Conservation (phyloP, 2,888 invertebrate species). For the Calliopum simillimum region DNA sequence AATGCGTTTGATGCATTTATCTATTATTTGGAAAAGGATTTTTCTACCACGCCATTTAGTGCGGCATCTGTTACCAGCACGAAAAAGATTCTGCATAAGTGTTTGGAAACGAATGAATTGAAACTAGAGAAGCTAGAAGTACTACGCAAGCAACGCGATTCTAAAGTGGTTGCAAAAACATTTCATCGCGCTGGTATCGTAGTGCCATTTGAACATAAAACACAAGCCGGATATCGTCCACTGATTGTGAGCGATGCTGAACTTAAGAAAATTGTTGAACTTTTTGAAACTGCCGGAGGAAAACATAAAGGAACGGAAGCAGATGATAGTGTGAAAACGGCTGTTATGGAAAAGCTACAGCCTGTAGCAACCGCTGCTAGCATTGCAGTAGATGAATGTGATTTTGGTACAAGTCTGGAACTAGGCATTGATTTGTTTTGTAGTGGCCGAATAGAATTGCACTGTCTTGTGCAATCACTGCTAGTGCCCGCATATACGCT, state of each 20-base stretch:
- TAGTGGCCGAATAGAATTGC: conserved; percentile 77
- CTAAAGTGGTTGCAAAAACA: conserved; percentile 75
- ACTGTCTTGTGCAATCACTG: conserved; percentile 74
- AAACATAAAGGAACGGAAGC: conserved; percentile 49
- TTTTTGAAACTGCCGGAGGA: conserved; percentile 71
- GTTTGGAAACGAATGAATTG: conserved; percentile 73
- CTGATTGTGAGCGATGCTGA: conserved; percentile 77
- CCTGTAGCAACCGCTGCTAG: conserved; percentile 80
- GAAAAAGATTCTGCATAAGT: conserved; percentile 73
- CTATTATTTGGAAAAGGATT: conserved; percentile 61
- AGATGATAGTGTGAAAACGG: conserved; percentile 69
- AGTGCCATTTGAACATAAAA: conserved; percentile 85
- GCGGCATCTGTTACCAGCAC: conserved; percentile 72
- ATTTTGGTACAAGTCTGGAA: conserved; percentile 94
- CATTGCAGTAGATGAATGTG: conserved; percentile 90
- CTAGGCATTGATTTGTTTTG: conserved; percentile 87
- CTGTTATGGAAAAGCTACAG: conserved; percentile 77
- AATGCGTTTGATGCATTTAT: conserved; percentile 63
- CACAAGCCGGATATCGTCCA: conserved; percentile 86
- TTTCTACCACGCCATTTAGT: conserved; percentile 72
- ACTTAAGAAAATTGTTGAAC: conserved; percentile 77
- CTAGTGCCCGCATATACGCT: conserved; percentile 82
- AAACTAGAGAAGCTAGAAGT: conserved; percentile 71
- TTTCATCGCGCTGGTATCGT: conserved; percentile 87
- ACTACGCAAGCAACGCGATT: conserved; percentile 73